Evolutionary conservation across 1,140 invertebrate species (phyloP), one percentile per base, ranked within the genome.

Genomic region (Matsumurasca onukii): DNA sequence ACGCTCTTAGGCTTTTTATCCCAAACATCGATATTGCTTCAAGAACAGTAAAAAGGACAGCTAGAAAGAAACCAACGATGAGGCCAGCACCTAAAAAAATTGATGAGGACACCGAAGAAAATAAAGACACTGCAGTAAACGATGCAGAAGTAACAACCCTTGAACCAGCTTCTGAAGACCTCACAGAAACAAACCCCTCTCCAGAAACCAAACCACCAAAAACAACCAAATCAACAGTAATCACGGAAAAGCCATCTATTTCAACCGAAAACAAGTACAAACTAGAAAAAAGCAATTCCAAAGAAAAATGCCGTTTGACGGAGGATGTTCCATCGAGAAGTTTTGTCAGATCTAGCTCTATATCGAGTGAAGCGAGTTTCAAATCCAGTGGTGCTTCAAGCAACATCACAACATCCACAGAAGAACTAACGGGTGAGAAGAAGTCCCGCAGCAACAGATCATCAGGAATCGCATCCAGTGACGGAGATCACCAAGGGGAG

Each of bases 11-110:
- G 25, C 74, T 84, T 0, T 84, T 84, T 62, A 84, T 84, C 13
- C 82, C 82, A 1, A 81, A 83, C 51, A 84, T 84, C 17, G 79
- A 83, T 31, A 83, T 84, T 15, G 81, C 76, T 17, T 80, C 55
- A 9, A 69, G 61, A 15, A 68, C 82, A 59, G 25, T 29, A 9
- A 81, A 76, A n/a, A 77, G 77, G 2, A 78, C 81, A 25, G 74
- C 82, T 0, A 74, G 80, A 17, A 75, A 81, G 22, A 83, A 82
- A 31, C 82, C 81, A 2, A 68, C 67, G 39, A 59, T 59, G 55
- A 59, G 55, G n/a, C 55, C 55, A 22, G 55, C 55, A 22, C 68
- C 45, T 49, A 55, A 52, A 31, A 15, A 25, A 55, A 30, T 5
- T 15, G 34, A 31, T 17, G 63, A 66, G 30, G 17, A 55, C 1